Percentiles rank a stretch among this genome's conserved stretches.
Evolutionary conservation across 2,797 vertebrate species (phyloP).

Genomic region (Oreochromis mossambicus): DNA sequence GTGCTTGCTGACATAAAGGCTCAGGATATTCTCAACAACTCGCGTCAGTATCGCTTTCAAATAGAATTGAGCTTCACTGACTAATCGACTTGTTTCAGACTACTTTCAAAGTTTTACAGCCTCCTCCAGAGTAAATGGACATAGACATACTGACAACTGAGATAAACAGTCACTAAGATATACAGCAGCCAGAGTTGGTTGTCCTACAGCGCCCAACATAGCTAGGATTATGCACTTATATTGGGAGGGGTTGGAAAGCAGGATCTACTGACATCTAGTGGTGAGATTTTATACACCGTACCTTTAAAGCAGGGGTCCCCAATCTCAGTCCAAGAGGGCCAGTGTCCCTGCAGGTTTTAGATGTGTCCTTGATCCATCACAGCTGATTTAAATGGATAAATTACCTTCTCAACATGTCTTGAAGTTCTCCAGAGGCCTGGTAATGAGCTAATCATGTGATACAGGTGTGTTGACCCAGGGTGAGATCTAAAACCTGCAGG

Average conservation of each 20-base stretch:
- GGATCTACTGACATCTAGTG: neutral
- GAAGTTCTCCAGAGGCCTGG: too few relatives aligned
- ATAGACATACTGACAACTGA: neutral
- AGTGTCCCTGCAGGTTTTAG: too few relatives aligned
- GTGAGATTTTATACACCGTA: neutral
- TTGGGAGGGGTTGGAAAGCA: neutral
- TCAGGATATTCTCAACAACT: neutral
- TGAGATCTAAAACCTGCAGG: too few relatives aligned
- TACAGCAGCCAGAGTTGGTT: neutral
- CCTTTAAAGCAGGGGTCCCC: neutral
- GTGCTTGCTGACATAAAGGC: neutral
- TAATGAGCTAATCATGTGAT: too few relatives aligned
- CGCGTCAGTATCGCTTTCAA: neutral
- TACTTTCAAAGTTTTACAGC: neutral
- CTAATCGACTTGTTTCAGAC: neutral
- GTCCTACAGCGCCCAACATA: neutral
- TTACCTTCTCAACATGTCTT: too few relatives aligned
- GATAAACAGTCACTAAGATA: neutral
- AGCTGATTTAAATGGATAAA: too few relatives aligned
- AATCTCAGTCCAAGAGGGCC: too few relatives aligned
- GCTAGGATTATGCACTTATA: neutral
- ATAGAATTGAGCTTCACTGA: neutral
- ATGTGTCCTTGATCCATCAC: too few relatives aligned
- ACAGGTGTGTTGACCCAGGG: too few relatives aligned
- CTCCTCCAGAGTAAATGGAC: neutral